A percentile compares a stretch with the other conserved stretches of the same genome.
These are phyloP conservation scores for Poeciliopsis turrubarensis DNA, from an alignment of 2,113 vertebrate genomes.

Conservation along the genomic window DNA sequence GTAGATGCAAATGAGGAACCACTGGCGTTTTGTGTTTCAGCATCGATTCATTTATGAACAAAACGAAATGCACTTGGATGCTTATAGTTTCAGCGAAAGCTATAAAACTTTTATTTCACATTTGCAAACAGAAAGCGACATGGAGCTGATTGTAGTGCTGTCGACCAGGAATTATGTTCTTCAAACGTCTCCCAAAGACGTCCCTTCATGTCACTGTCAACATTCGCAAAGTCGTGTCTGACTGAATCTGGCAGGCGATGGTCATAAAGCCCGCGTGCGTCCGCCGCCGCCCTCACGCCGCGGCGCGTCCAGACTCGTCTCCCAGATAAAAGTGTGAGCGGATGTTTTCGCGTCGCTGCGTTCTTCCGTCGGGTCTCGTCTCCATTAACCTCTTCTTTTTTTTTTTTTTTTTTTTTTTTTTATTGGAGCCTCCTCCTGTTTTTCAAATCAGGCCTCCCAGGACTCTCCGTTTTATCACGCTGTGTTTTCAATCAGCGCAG, in stretches of 20 bases:
- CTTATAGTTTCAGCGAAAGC: too few relatives aligned
- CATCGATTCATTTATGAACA: too few relatives aligned
- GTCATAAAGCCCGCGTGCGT: neutral
- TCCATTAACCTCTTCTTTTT: constrained; percentile 44
- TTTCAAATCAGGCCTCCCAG: constrained; percentile 58
- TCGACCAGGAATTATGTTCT: neutral
- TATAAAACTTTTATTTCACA: too few relatives aligned
- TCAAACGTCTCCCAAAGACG: neutral
- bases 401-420: constrained; percentile 4
- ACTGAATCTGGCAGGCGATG: neutral
- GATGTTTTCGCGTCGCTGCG: constrained; percentile 6
- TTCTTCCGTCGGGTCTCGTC: constrained; percentile 31
- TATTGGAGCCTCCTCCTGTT: constrained; percentile 44
- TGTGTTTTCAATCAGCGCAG: constrained; percentile 66
- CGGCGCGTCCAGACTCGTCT: neutral
- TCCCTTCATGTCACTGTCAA: neutral
- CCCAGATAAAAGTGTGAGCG: constrained; percentile 4
- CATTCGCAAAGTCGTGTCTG: neutral
- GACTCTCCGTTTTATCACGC: constrained; percentile 55
- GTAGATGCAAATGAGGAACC: too few relatives aligned
- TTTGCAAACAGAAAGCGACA: too few relatives aligned
- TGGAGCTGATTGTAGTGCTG: too few relatives aligned
- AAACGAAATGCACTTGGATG: too few relatives aligned
- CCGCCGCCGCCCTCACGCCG: too few relatives aligned
- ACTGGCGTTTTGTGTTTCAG: too few relatives aligned